phyloP scores from a whole-genome alignment of 2,888 invertebrate genomes.

The Cosmorhoe ocellata region DNA sequence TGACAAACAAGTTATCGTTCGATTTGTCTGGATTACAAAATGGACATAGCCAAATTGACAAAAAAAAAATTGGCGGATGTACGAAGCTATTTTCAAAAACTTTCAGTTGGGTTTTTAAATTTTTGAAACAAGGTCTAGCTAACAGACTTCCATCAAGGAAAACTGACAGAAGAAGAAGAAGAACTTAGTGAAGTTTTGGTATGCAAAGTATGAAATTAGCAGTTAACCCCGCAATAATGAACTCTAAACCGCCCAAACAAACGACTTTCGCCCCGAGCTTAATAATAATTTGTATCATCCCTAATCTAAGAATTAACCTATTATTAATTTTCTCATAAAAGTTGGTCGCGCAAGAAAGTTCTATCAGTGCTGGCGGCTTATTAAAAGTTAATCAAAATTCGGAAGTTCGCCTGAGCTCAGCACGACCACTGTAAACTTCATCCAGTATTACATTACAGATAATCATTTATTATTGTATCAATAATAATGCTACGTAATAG shows the following conservation, averaged over 20 bases:
- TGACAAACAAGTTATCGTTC: too few relatives aligned
- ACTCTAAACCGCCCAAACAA: conserved; percentile 7
- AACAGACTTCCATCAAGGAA: too few relatives aligned
- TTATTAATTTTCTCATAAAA: conserved; percentile 31
- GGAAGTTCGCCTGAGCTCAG: conserved; percentile 37
- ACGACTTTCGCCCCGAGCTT: conserved; percentile 2
- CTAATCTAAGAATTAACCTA: conserved; percentile 24
- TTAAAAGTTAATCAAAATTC: conserved; percentile 57
- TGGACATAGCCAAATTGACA: too few relatives aligned
- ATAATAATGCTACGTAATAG: too few relatives aligned
- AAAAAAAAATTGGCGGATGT: too few relatives aligned
- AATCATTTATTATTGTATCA: background rate
- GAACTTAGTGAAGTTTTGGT: background rate
- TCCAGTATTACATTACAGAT: conserved; percentile 1
- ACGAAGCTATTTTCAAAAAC: too few relatives aligned
- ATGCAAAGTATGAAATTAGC: background rate
- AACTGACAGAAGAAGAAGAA: too few relatives aligned
- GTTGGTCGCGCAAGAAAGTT: conserved; percentile 32
- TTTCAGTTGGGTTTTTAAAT: too few relatives aligned
- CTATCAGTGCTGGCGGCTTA: conserved; percentile 45
- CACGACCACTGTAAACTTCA: conserved; percentile 5
- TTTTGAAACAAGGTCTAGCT: too few relatives aligned
- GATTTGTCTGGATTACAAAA: too few relatives aligned
- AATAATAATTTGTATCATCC: conserved; percentile 19
- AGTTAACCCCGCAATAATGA: conserved; percentile 5